Conservation (phyloP, 2,888 invertebrate species). For the Tromatobia lineatoria region DNA sequence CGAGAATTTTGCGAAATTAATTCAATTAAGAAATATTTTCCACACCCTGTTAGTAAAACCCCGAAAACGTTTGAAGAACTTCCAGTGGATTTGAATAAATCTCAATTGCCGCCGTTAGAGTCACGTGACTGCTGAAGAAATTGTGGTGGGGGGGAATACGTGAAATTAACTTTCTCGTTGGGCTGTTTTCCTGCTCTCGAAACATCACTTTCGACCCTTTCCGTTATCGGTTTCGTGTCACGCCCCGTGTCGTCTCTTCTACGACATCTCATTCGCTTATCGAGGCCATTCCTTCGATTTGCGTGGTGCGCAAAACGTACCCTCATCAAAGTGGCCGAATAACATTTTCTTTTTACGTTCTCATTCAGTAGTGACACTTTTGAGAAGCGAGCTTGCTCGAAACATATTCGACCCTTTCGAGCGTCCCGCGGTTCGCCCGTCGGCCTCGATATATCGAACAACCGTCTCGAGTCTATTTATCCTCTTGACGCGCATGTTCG, state of each 20-base stretch:
- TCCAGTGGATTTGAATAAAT: constrained; percentile 1
- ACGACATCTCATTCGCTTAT: constrained; percentile 62
- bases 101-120: not conserved
- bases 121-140: constrained; percentile 14
- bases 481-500: constrained; percentile 34
- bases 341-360: not conserved
- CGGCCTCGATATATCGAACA: constrained; percentile 28
- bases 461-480: not conserved
- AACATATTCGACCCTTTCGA: constrained; percentile 61
- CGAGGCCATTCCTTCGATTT: constrained; percentile 56
- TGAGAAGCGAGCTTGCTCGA: not conserved
- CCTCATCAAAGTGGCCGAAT: not conserved
- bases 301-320: constrained; percentile 21
- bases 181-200: constrained; percentile 59
- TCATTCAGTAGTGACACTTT: not conserved
- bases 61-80: no score
- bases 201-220: constrained; percentile 70
- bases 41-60: no score
- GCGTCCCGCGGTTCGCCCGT: constrained; percentile 19
- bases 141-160: not conserved
- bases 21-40: no score
- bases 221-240: constrained; percentile 69
- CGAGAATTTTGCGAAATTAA: no score
- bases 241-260: constrained; percentile 60
- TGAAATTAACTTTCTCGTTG: constrained; percentile 29